Percentiles rank a stretch among this genome's conserved stretches.
Evolutionary conservation across 2,888 invertebrate species (phyloP).

Genomic region (Odontomyia ornata): DNA sequence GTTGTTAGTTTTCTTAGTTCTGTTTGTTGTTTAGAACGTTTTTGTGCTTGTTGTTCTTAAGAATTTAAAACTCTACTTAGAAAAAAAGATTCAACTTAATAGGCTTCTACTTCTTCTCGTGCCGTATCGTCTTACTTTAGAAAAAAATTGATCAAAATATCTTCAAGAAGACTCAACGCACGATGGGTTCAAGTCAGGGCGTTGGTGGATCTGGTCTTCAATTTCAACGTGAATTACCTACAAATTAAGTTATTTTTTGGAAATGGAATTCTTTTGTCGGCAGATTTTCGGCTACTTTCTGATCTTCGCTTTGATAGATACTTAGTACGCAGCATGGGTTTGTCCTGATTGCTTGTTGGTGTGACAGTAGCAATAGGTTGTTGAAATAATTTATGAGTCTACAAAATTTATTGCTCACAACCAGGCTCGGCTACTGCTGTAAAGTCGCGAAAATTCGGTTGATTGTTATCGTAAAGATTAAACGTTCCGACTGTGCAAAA

Average conservation of each 20-base stretch:
- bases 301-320: background rate
- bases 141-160: too few relatives aligned
- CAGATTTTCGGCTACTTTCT: background rate
- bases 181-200: background rate
- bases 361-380: background rate
- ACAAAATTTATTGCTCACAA: background rate
- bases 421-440: background rate
- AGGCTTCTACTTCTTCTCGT: too few relatives aligned
- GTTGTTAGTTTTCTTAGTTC: background rate
- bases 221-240: constrained; percentile 29
- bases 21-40: background rate
- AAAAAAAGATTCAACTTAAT: too few relatives aligned
- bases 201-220: constrained; percentile 20
- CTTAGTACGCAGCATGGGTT: background rate
- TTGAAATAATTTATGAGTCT: background rate
- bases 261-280: constrained; percentile 6
- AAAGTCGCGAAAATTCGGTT: background rate
- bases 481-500: background rate
- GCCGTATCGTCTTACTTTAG: too few relatives aligned
- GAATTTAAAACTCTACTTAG: background rate
- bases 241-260: constrained; percentile 19
- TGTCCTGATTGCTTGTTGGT: background rate
- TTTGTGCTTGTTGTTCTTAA: background rate
- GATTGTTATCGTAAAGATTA: background rate
- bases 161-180: background rate